Evolutionary conservation across 2,797 vertebrate species (phyloP).

Genomic region (Macropodus opercularis): DNA sequence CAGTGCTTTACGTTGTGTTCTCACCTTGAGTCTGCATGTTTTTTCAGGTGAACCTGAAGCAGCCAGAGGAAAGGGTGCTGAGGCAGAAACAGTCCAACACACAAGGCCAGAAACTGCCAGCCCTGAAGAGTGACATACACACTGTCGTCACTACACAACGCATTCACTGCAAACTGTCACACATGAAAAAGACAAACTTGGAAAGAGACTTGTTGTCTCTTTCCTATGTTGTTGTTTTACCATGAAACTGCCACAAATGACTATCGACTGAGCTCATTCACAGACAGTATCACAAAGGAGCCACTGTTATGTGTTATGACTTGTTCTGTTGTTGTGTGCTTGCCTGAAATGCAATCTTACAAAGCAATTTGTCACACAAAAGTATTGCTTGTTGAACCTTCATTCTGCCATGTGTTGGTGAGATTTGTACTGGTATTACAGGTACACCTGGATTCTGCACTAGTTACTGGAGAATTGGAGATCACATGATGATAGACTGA

Average conservation of each 20-base stretch:
- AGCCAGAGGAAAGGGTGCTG: constrained; percentile 96
- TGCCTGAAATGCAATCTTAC: neutral
- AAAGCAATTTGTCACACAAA: neutral
- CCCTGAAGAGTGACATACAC: constrained; percentile 79
- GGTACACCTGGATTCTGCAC: constrained; percentile 1
- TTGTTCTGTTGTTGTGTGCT: constrained; percentile 2
- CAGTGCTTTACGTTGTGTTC: constrained; percentile 2
- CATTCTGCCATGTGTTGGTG: constrained; percentile 27
- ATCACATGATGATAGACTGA: constrained; percentile 13
- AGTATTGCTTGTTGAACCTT: neutral
- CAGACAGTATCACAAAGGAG: neutral
- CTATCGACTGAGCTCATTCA: constrained; percentile 1
- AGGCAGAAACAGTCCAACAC: constrained; percentile 93
- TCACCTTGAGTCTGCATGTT: constrained; percentile 92
- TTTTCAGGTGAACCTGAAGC: constrained; percentile 91
- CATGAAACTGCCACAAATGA: neutral
- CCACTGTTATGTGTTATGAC: neutral
- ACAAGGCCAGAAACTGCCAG: constrained; percentile 96
- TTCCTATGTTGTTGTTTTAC: too few species aligned
- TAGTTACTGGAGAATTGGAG: constrained; percentile 1
- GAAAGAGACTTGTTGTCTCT: neutral
- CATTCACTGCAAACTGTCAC: neutral
- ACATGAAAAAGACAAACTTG: neutral
- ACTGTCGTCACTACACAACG: neutral
- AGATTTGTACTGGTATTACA: neutral